Evolutionary conservation across 2,797 vertebrate species (phyloP), one percentile per base, ranked within the genome.

Genomic region (Pseudochirops corinnae): DNA sequence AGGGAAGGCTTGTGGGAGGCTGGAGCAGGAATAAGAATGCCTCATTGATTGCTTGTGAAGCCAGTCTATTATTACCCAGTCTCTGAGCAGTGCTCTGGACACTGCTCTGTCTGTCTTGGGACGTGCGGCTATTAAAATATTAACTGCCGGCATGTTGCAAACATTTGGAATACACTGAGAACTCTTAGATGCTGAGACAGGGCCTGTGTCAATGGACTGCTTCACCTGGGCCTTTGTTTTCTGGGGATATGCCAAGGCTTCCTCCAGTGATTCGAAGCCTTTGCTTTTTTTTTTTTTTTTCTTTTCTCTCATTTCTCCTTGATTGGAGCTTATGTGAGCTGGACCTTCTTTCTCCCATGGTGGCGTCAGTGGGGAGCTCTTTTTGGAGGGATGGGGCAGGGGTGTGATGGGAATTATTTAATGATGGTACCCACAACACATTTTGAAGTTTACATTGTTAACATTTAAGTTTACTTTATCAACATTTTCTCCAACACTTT

Each of bases 81-180:
- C 96, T 97, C 93, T 87, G 93, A 4, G 0, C 95, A n/a, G 92
- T 52, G 95, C 93, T 97, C 95, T 0, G 33, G 95, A 95, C 92
- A 53, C 82, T 28, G 92, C 53, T 62, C 93, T 0, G 3, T 94
- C 96, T 93, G 92, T 91, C 90, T 91, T 50, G 9, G 0, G 55
- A n/a, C 0, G 0, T 39, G 62, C 31, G 91, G 94, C 87, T 29
- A 0, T 97, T 97, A 92, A 95, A 97, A 97, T 90, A 96, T 96
- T 95, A 95, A 95, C 94, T 93, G 93, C 93, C 94, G 97, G 92
- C 95, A 90, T 95, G 94, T 95, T 94, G 97, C 96, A 96, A 96
- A 95, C 94, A 96, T 96, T 94, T 96, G 33, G 97, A 97, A 92
- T 96, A 95, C 94, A 93, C 92, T 60, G 95, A 96, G 96, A 82